phyloP scores from a whole-genome alignment of 2,113 vertebrate genomes.

The Sapajus apella region DNA sequence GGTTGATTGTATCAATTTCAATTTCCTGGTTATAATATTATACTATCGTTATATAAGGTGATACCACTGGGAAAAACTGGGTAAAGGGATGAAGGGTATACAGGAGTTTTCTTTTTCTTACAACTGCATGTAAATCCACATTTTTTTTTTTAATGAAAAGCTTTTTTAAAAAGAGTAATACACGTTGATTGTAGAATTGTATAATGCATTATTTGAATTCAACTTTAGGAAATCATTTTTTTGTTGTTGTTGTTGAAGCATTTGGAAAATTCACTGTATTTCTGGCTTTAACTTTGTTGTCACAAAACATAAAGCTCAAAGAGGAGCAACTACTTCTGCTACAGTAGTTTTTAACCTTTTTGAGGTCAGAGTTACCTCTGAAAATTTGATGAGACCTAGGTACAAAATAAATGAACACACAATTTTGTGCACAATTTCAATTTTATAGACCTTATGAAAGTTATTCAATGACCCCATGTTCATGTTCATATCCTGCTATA shows the following conservation, averaged over 20 bases:
- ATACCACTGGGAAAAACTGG: neutral
- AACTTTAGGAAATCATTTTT: neutral
- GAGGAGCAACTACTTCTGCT: neutral
- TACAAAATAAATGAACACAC: constrained; percentile 32
- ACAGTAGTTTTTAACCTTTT: neutral
- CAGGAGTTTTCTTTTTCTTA: neutral
- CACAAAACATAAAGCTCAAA: neutral
- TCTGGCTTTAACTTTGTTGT: constrained; percentile 38
- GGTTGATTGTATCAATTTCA: neutral
- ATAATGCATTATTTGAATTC: neutral
- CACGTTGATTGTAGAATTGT: neutral
- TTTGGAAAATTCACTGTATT: neutral
- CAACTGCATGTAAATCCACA: neutral
- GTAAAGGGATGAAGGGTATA: neutral
- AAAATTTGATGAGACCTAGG: constrained; percentile 8
- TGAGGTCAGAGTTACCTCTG: neutral
- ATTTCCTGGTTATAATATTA: neutral
- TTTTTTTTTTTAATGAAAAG: constrained; percentile 1
- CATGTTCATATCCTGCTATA: neutral
- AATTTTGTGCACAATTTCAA: constrained; percentile 41
- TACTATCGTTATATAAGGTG: neutral
- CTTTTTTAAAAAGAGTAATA: neutral
- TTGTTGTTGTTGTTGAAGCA: neutral
- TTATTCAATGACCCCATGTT: neutral
- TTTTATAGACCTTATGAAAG: neutral